Evolutionary conservation across 2,113 vertebrate genomes (phyloP), one percentile per base, ranked within the genome.

Genomic region (Oriolus oriolus): DNA sequence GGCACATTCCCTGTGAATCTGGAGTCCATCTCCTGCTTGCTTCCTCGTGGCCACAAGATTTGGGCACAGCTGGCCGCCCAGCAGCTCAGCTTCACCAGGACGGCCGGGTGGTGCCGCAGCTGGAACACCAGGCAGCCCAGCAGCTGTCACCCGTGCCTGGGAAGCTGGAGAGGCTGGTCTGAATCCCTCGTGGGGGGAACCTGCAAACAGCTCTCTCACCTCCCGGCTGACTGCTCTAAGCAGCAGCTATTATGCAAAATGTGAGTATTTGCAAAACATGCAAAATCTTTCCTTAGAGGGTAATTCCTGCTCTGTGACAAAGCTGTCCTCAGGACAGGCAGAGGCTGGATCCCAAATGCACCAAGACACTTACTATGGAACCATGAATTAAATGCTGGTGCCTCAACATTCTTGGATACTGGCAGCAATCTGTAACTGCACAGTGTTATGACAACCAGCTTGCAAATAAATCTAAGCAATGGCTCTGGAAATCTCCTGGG

Each of bases 261-360:
- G 8, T 5, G 33, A 84, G 54, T 44, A 90, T 75, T 93, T 97
- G 91, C 93, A 96, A 92, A 97, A 87, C 35, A 97, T 93, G 93
- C 89, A 95, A 96, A 95, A 56, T 50, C 73, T 44, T 35, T 76
- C 52, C 89, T 35, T 12, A 37, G 19, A 90, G 75, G 81, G 84
- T 23, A 74, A 59, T 92, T 96, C 89, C 89, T 95, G 76, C 89
- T 86, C 68, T 56, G 64, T 92, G 80, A 92, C 93, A 92, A 81
- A 84, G 64, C 52, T 93, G 73, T 95, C 83, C 76, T 81, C 80
- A 78, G 94, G 86, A 95, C 59, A 90, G 63, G 83, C 33, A 75
- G 61, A 35, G 13, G 50, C 31, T 57, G 92, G 80, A 89, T 81
- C 17, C 30, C 64, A 81, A 66, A 78, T 9, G 30, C 64, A 93